A percentile compares a stretch with the other conserved stretches of the same genome.
Evolutionary conservation across 2,888 invertebrate genomes (phyloP).

Genomic region (Spodoptera picta): DNA sequence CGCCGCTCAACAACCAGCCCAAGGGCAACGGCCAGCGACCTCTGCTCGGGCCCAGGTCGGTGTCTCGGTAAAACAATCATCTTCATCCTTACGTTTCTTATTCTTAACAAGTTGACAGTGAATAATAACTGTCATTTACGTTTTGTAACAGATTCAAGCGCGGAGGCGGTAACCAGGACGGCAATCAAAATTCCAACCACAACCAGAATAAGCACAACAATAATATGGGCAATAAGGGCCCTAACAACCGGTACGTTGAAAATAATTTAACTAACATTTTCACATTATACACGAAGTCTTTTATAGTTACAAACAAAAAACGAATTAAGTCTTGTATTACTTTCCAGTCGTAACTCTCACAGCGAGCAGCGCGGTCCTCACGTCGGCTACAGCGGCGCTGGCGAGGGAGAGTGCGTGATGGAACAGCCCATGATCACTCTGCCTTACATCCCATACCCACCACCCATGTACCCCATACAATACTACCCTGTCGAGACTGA

Average conservation of each 20-base stretch:
- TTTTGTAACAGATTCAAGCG: conserved; percentile 75
- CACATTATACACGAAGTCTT: no score
- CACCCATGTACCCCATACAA: conserved; percentile 81
- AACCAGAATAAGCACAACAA: conserved; percentile 77
- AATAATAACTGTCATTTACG: not conserved
- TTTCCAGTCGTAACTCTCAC: conserved; percentile 70
- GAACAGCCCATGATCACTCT: conserved; percentile 71
- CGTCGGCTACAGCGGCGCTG: conserved; percentile 26
- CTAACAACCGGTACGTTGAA: conserved; percentile 76
- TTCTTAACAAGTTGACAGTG: not conserved
- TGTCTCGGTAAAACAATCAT: not conserved
- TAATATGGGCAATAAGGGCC: conserved; percentile 78
- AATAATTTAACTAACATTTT: no score
- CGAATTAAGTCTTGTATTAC: not conserved
- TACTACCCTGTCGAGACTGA: conserved; percentile 83
- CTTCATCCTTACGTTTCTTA: not conserved
- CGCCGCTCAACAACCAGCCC: conserved; percentile 60
- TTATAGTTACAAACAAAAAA: no score
- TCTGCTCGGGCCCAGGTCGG: conserved; percentile 78
- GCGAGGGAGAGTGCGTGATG: conserved; percentile 63
- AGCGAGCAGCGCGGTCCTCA: conserved; percentile 48
- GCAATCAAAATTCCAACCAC: conserved; percentile 65
- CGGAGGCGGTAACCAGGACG: conserved; percentile 78
- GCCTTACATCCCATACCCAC: conserved; percentile 85
- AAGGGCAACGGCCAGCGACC: conserved; percentile 78